Evolutionary conservation across 1,140 invertebrate species (phyloP), one percentile per base, ranked within the genome.

Genomic region (Pectinophora gossypiella): DNA sequence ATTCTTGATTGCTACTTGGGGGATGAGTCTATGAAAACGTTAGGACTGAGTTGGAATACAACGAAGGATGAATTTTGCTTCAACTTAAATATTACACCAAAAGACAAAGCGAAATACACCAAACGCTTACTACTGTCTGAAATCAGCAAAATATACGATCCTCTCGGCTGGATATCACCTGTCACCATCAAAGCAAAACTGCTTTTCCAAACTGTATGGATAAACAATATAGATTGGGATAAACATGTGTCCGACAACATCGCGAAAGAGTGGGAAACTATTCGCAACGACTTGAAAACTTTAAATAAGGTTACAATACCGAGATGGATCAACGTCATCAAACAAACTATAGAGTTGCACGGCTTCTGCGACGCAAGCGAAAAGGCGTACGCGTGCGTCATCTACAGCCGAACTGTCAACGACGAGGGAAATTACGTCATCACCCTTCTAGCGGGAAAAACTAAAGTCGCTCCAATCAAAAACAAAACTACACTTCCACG

Each of bases 401-500:
- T 68, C 15, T 58, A 58, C 19, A 20, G 9, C 1, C 7, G 10
- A 3, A 10, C 19, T 1, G 13, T 6, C 4, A 44, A 44, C 15
- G 18, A n/a, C 9, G 12, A 21, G 5, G 23, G 47, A 4, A 10
- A 48, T 5, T 12, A 3, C 2, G 20, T 12, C 4, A 19, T 16
- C 5, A 35, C 27, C 5, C 21, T 48, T 19, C 1, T 48, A 6
- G n/a, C 32, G 3, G 27, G 27, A 1, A 48, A 48, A 38, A 48
- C 47, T 19, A 48, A 38, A 19, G 27, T 48, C 3, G 47, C 47
- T 13, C 47, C 47, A 16, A 19, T 36, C 4, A 19, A 15, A 3
- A 15, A 36, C 12, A 48, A 38, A 16, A 19, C 23, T 3, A 23
- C 45, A 4, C 68, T 90, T 9, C 87, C 89, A 0, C 19, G 79